Base-by-base conservation (phyloP, 2,113 vertebrate species). In the Pterocles orientalis region DNA sequence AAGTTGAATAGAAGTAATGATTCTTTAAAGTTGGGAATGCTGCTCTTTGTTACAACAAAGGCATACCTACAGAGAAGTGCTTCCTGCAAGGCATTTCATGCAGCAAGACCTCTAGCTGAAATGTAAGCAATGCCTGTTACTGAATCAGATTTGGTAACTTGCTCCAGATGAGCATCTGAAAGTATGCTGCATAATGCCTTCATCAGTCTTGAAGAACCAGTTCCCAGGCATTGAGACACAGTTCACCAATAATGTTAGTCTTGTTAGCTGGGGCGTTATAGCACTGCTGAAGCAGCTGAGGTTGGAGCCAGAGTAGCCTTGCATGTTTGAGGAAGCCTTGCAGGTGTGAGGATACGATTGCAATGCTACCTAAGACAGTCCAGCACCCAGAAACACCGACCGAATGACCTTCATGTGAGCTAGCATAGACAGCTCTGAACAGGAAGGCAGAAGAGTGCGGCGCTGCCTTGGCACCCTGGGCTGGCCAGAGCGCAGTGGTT, bases 391-490 rank as follows among this genome's bases (percentile, higher is more conserved):
- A 56, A n/a, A 17, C 12, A 75, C 34, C 39, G 43, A 51, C 33
- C 7, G 6, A 88, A 45, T 69, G 33, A 23, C 24, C 17, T 62
- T 62, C 5, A 0, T 7, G 28, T 17, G 31, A 26, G 9, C 26
- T 61, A 29, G 28, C 36, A 21, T 8, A 39, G 45, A 33, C 18
- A 83, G 18, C 48, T 12, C 14, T 2, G 11, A 8, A 9, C 5
- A 29, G 41, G 43, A 26, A n/a, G n/a, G 24, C 28, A 75, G 48
- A 29, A 90, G 26, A 10, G 13, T 6, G 7, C 20, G 11, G 12
- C 1, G 0, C 29, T 66, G 66, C 65, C 29, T 6, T 14, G 51
- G 45, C 17, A 58, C 8, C 21, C 14, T 0, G 1, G 64, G 17
- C 36, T 69, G 47, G 10, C 75, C 14, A 10, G 58, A 8, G 33